A percentile compares a stretch with the other conserved stretches of the same genome.
phyloP scores from a whole-genome alignment of 2,888 invertebrate genomes.

The Sinhomidia bicolor region DNA sequence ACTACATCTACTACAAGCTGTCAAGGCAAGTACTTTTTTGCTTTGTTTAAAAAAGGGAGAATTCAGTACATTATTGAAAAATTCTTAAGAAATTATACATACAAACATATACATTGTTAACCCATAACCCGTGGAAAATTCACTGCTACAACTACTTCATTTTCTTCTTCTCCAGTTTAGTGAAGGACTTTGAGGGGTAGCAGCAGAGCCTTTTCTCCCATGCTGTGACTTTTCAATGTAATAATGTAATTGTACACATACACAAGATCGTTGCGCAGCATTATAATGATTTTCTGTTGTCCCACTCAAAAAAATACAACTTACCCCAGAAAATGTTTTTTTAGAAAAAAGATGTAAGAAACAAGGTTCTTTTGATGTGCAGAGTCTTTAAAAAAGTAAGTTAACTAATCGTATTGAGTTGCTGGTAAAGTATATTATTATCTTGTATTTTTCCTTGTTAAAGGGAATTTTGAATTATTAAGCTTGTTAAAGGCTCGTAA shows the following conservation, averaged over 20 bases:
- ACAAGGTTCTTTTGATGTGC: too few relatives aligned
- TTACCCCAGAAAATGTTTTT: background rate
- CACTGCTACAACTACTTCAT: background rate
- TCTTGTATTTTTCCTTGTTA: background rate
- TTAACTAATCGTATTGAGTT: conserved; percentile 56
- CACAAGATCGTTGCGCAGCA: background rate
- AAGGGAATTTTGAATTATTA: background rate
- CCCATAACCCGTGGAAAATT: conserved; percentile 34
- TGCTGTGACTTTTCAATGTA: conserved; percentile 69
- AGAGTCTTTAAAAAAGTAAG: too few relatives aligned
- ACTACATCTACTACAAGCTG: background rate
- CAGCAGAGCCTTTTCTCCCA: conserved; percentile 61
- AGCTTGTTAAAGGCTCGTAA: background rate
- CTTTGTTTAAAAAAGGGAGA: conserved; percentile 41
- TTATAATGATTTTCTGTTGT: background rate
- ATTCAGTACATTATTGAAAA: conserved; percentile 18
- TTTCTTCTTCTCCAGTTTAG: background rate
- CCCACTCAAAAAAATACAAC: conserved; percentile 9
- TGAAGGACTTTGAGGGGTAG: conserved; percentile 15
- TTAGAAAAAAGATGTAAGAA: background rate
- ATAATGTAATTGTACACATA: conserved; percentile 53
- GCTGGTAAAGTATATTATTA: background rate
- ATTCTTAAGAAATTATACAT: conserved; percentile 60
- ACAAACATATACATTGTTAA: conserved; percentile 59
- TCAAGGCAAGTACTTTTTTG: background rate